A percentile compares a stretch with the other conserved stretches of the same genome.
Conservation (phyloP, 2,113 vertebrate genomes). For the Tetraodon nigroviridis region DNA sequence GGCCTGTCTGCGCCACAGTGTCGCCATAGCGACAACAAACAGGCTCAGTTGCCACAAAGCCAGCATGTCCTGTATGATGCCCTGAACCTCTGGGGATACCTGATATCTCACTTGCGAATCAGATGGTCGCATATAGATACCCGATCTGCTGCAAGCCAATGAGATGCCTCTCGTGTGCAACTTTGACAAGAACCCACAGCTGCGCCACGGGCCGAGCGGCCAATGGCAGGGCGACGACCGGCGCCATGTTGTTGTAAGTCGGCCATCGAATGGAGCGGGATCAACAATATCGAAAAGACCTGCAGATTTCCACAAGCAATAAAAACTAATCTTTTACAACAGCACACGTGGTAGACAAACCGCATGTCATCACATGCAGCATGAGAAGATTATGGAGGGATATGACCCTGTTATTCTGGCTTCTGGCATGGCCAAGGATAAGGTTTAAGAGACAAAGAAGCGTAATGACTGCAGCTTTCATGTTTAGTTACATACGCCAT, state of each 20-base stretch:
- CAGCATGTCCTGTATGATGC: constrained; percentile 42
- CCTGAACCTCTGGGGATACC: constrained; percentile 44
- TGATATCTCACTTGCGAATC: constrained; percentile 53
- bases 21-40: constrained; percentile 59
- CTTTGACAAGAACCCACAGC: constrained; percentile 43
- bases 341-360: constrained; percentile 9
- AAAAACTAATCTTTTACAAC: constrained; percentile 18
- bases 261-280: constrained; percentile 22
- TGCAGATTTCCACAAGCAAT: constrained; percentile 26
- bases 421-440: constrained; percentile 3
- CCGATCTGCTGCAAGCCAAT: constrained; percentile 59
- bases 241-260: constrained; percentile 15
- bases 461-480: constrained; percentile 1
- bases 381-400: constrained; percentile 33
- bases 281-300: constrained; percentile 17
- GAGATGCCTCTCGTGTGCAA: constrained; percentile 19
- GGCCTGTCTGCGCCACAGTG: constrained; percentile 14
- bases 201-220: constrained; percentile 17
- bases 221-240: constrained; percentile 24
- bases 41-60: constrained; percentile 41
- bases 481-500: constrained; percentile 14
- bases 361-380: constrained; percentile 16
- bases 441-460: constrained; percentile 16
- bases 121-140: constrained; percentile 31
- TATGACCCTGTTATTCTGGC: constrained; percentile 12